These are phyloP conservation scores for Parnassius mnemosyne DNA, from an alignment of 2,888 invertebrate genomes.

Conservation along the genomic window DNA sequence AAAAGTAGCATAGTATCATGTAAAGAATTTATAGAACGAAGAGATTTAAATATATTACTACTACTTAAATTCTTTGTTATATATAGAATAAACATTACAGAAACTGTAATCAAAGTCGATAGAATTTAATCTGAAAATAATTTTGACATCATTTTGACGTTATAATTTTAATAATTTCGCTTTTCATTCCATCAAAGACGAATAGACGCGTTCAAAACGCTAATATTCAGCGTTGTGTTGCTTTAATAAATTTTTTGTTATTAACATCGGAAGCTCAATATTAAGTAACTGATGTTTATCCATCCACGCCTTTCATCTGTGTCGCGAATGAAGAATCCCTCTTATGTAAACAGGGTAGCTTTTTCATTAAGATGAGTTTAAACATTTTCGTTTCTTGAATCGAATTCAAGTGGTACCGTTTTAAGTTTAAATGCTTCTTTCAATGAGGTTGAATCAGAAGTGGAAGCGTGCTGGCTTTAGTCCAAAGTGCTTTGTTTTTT, in stretches of 20 bases:
- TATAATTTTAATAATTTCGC: conserved; percentile 10
- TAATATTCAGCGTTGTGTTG: conserved; percentile 1
- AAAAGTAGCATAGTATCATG: no score
- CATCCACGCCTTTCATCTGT: conserved; percentile 6
- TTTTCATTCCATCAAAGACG: conserved; percentile 1
- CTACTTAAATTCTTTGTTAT: no score
- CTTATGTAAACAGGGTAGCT: conserved; percentile 11
- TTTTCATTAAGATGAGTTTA: conserved; percentile 28
- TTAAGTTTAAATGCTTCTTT: conserved; percentile 65
- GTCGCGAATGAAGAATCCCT: conserved; percentile 10
- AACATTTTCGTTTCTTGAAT: conserved; percentile 40
- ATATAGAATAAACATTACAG: no score
- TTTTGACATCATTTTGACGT: not conserved
- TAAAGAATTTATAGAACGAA: no score
- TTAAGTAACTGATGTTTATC: conserved; percentile 20
- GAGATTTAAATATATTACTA: no score
- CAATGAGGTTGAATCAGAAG: conserved; percentile 56
- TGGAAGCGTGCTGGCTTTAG: conserved; percentile 59
- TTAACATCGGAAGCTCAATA: conserved; percentile 10
- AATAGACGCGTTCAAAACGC: not conserved
- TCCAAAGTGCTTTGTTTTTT: conserved; percentile 76
- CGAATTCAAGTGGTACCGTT: conserved; percentile 61
- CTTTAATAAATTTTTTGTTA: conserved; percentile 13
- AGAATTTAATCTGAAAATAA: not conserved
- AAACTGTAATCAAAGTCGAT: not conserved